These are phyloP conservation scores for Sphaeridia pumilis DNA, from an alignment of 2,888 invertebrate species.

Conservation along the genomic window DNA sequence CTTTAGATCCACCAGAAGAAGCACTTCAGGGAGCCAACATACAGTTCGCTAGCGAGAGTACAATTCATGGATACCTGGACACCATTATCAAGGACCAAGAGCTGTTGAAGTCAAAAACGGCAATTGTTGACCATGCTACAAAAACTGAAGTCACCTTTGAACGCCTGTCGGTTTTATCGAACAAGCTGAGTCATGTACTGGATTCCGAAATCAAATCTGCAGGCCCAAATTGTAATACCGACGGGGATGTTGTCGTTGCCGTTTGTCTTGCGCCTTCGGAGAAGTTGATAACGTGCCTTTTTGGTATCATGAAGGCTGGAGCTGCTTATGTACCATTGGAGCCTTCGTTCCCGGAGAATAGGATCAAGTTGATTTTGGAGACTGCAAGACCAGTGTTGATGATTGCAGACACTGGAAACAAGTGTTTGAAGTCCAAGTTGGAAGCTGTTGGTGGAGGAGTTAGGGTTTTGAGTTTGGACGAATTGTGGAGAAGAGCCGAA, in stretches of 20 bases:
- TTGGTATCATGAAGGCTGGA: slow-evolving; percentile 69
- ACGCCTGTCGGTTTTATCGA: neutral
- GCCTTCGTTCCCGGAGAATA: slow-evolving; percentile 54
- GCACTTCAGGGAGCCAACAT: too few species aligned
- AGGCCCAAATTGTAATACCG: slow-evolving; percentile 44
- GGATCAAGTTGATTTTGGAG: slow-evolving; percentile 61
- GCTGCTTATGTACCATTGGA: slow-evolving; percentile 76
- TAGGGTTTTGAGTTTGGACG: neutral
- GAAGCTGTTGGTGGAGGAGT: neutral
- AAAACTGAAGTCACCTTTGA: neutral
- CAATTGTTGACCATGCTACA: neutral
- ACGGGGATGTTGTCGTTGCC: slow-evolving; percentile 61
- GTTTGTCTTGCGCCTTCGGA: slow-evolving; percentile 69
- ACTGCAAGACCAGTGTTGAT: slow-evolving; percentile 61
- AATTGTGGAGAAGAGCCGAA: neutral
- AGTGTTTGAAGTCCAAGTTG: neutral
- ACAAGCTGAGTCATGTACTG: neutral
- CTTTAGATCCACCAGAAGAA: too few species aligned
- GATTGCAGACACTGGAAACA: slow-evolving; percentile 49
- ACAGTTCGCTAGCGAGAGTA: too few species aligned
- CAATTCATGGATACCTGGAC: too few species aligned
- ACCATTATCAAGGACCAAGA: too few species aligned
- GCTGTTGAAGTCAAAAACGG: neutral
- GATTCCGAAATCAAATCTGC: neutral
- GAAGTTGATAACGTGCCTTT: slow-evolving; percentile 51